Evolutionary conservation across 1,140 invertebrate species (phyloP), one percentile per base, ranked within the genome.

Genomic region (Pogonomyrmex californicus): DNA sequence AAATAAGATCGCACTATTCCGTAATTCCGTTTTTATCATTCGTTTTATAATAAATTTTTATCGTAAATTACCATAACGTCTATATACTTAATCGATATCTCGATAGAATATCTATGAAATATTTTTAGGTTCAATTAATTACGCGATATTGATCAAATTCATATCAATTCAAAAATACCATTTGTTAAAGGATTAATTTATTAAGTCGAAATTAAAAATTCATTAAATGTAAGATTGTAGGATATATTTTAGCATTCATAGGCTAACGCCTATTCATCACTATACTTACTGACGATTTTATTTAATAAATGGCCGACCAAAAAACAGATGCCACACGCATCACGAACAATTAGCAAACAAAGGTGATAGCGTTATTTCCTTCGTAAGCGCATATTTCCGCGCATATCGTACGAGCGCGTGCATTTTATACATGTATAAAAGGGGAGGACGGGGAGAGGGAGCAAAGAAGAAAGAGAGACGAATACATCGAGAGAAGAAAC

Each of bases 351-450:
- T 60, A 83, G 30, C 30, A 82, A 60, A 83, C 66, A 58, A 47
- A 54, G 14, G 41, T 10, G 33, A 83, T 62, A 81, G 38, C 47
- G 49, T 83, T 60, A 68, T 68, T 71, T 86, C 75, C 78, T 86
- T 75, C 85, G 71, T 41, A 60, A 87, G 79, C 70, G 66, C 51
- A 68, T 87, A 79, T 75, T 78, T 58, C 65, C 68, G 75, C 82
- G 83, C 87, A 86, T 73, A 87, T 62, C 75, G 51, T 58, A 65
- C 83, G 81, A 91, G 78, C 86, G 85, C 70, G 87, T 88, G 66
- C 66, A 88, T 88, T 88, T 90, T 78, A 70, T 87, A 36, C 87
- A 83, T 86, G 76, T 76, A 87, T 77, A 73, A 85, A 81, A 75
- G 68, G 36, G n/a, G 65, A 38, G n/a, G 73, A 10, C 9, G 83